Evolutionary conservation across 2,113 vertebrate species (phyloP).

Genomic region (Ranitomeya imitator): DNA sequence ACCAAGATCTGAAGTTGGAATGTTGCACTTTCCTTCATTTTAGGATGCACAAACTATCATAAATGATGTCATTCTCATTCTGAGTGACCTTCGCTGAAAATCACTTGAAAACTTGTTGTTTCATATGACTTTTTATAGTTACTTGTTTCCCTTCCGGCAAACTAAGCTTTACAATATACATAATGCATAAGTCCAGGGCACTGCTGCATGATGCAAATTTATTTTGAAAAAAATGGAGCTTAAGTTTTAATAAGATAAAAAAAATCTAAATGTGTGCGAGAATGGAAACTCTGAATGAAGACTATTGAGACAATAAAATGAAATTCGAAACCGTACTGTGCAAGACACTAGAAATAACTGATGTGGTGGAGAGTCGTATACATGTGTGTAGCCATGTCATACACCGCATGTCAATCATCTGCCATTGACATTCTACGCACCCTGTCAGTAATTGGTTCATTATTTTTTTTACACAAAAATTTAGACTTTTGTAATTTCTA

Average conservation of each 20-base stretch:
- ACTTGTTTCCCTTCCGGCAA: neutral
- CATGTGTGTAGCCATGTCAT: neutral
- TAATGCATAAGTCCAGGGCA: neutral
- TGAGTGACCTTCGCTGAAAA: too few relatives aligned
- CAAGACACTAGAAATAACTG: neutral
- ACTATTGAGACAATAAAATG: neutral
- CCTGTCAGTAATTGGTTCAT: neutral
- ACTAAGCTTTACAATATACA: neutral
- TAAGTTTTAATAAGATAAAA: neutral
- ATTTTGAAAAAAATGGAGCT: neutral
- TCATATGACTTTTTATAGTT: neutral
- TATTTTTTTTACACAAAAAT: neutral
- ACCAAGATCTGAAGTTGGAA: too few relatives aligned
- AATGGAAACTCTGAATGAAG: too few relatives aligned
- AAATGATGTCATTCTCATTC: too few relatives aligned
- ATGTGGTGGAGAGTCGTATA: neutral
- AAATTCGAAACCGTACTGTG: neutral
- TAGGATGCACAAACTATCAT: too few relatives aligned
- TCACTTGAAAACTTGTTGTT: neutral
- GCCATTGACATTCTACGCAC: neutral
- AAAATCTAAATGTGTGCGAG: neutral
- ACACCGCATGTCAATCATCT: neutral
- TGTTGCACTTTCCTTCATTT: too few relatives aligned
- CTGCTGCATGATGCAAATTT: neutral
- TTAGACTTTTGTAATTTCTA: neutral